These are phyloP conservation scores for Temnothorax curvispinosus DNA, from an alignment of 1,140 invertebrate species.

Conservation along the genomic window DNA sequence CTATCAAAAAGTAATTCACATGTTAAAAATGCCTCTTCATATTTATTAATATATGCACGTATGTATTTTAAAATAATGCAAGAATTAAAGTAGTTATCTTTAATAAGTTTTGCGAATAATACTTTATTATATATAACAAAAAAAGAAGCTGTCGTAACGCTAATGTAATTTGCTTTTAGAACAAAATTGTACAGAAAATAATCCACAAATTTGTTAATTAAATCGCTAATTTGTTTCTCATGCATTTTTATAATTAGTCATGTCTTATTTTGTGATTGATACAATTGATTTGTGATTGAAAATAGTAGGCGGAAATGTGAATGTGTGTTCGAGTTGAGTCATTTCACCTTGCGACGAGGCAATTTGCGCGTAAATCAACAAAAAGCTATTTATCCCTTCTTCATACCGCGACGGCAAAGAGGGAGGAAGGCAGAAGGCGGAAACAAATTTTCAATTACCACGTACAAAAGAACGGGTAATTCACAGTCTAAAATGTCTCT, in stretches of 20 bases:
- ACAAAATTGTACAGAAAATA: not conserved
- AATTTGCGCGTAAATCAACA: constrained; percentile 69
- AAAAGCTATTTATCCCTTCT: constrained; percentile 69
- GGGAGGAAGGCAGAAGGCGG: constrained; percentile 71
- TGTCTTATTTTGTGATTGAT: constrained; percentile 6
- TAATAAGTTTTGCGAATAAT: not conserved
- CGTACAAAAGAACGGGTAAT: constrained; percentile 82
- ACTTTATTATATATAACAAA: not conserved
- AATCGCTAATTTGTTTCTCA: not conserved
- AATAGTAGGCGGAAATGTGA: constrained; percentile 40
- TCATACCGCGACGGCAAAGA: not conserved
- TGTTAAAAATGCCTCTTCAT: not conserved
- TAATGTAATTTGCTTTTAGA: not conserved
- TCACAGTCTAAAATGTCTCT: constrained; percentile 83
- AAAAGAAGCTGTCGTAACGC: not conserved
- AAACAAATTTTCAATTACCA: constrained; percentile 85
- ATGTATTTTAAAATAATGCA: not conserved
- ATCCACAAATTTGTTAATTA: not conserved
- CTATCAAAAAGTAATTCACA: not conserved
- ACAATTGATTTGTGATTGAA: not conserved
- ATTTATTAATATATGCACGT: not conserved
- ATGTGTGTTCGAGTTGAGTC: constrained; percentile 35
- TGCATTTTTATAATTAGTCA: not conserved
- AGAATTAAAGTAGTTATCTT: not conserved
- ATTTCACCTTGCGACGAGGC: constrained; percentile 55